Conservation (phyloP, 2,113 vertebrate species). For the Fukomys damarensis region DNA sequence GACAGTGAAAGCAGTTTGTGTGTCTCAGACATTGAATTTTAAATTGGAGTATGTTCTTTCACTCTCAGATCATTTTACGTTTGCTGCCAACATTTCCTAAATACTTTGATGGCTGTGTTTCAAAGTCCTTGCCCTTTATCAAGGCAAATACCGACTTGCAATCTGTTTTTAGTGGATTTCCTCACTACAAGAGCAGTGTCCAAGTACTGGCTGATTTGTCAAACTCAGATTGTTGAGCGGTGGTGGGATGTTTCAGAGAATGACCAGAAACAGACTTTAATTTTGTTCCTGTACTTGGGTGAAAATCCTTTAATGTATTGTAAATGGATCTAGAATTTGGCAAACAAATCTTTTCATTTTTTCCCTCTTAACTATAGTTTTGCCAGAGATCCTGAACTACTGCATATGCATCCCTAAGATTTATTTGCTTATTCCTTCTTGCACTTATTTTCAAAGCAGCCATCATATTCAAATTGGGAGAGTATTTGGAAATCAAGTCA, state of each 20-base stretch:
- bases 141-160: neutral
- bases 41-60: neutral
- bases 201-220: neutral
- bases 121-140: neutral
- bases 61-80: neutral
- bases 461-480: neutral
- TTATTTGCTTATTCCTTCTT: constrained; percentile 5
- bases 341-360: neutral
- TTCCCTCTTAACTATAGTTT: neutral
- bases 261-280: neutral
- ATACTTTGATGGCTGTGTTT: neutral
- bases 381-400: neutral
- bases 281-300: neutral
- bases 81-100: neutral
- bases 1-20: neutral
- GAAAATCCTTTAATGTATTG: neutral
- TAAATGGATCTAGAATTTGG: neutral
- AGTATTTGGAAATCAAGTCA: neutral
- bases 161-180: neutral
- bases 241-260: neutral
- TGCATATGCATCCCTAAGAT: neutral
- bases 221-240: neutral
- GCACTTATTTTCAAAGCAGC: constrained; percentile 4
- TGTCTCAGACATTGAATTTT: neutral
- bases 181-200: neutral